phyloP scores from a whole-genome alignment of 2,797 vertebrate species.

The Petrocephalus schoutedeni region DNA sequence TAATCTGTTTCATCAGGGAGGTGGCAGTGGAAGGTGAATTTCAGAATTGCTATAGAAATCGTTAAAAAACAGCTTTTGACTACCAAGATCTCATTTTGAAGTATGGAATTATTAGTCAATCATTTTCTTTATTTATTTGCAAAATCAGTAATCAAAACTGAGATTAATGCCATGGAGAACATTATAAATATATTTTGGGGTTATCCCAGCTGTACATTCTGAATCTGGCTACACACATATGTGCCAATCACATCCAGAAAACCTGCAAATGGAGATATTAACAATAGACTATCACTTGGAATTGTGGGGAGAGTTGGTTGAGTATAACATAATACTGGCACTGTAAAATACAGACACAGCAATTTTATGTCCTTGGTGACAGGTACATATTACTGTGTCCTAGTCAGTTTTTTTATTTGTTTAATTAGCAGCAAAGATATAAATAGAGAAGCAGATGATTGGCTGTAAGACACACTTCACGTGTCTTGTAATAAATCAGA shows the following conservation, averaged over 20 bases:
- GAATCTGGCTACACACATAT: not conserved
- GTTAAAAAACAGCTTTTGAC: not conserved
- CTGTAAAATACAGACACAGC: not conserved
- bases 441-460: not conserved
- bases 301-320: not conserved
- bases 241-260: not conserved
- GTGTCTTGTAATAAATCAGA: not conserved
- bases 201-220: not conserved
- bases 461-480: not conserved
- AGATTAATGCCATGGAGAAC: not conserved
- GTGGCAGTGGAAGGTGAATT: not conserved
- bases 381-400: not conserved
- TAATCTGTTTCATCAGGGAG: not conserved
- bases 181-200: not conserved
- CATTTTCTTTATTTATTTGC: no score
- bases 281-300: not conserved
- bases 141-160: not conserved
- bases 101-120: not conserved
- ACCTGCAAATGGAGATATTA: not conserved
- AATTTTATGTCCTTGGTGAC: not conserved
- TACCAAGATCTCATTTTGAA: not conserved
- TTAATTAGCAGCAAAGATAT: not conserved
- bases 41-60: not conserved
- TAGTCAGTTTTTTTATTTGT: constrained; percentile 6
- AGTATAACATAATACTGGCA: not conserved